phyloP scores from a whole-genome alignment of 1,140 invertebrate genomes.

The Neodiprion pinetum region DNA sequence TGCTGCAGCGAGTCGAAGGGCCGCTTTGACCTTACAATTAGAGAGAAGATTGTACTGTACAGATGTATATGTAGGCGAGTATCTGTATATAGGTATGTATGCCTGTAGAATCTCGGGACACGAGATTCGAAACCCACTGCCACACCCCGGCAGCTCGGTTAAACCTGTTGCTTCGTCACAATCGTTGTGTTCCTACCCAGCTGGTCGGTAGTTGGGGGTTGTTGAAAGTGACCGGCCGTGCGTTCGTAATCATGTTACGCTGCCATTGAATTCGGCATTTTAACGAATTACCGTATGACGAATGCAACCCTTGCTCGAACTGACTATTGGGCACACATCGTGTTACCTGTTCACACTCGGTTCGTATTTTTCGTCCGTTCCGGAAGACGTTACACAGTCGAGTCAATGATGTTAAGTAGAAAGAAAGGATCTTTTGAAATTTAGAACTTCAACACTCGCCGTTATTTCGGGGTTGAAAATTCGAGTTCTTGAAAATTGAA shows the following conservation, averaged over 20 bases:
- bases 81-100: too few relatives aligned
- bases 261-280: not conserved
- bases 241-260: not conserved
- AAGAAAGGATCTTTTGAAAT: too few relatives aligned
- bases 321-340: too few relatives aligned
- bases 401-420: too few relatives aligned
- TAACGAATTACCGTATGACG: too few relatives aligned
- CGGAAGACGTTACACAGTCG: too few relatives aligned
- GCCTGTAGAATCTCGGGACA: not conserved
- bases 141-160: not conserved
- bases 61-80: not conserved
- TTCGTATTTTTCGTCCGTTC: too few relatives aligned
- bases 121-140: not conserved
- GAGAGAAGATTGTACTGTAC: not conserved
- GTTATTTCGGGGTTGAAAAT: too few relatives aligned
- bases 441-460: too few relatives aligned
- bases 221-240: not conserved
- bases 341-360: too few relatives aligned
- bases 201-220: not conserved
- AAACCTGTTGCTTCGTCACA: constrained; percentile 4
- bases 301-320: too few relatives aligned
- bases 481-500: too few relatives aligned
- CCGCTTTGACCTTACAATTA: not conserved
- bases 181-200: not conserved
- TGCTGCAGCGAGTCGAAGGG: not conserved